Base-by-base conservation (phyloP, 1,140 invertebrate species). In the Leptinotarsa texana region DNA sequence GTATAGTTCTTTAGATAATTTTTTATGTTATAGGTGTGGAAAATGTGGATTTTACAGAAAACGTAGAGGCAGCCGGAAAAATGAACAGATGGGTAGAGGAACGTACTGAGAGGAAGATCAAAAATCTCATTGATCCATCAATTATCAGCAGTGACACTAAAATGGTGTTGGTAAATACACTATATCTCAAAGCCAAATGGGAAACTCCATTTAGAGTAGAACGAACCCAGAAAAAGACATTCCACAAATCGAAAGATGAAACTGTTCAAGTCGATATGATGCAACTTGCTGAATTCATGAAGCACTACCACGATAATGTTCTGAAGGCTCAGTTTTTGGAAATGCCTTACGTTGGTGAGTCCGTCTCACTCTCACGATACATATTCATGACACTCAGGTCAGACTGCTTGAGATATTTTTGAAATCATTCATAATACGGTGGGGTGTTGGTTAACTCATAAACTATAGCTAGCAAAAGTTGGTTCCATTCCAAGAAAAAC, bases 111-210 rank as follows among this genome's bases (percentile, higher is more conserved):
- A 84, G 91, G 57, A 91, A 90, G 84, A 93, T 95, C 72, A 88
- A 88, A 74, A 84, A 93, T 80, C 83, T 94, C 17, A 84, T 95
- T 33, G 79, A 85, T 18, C 69, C 83, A 81, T 89, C 87, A 79
- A 85, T 85, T 74, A 84, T 93, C 3, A 79, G 86, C 73, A 76
- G 84, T 22, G 79, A 87, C 21, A 91, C 89, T 78, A 88, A 85
- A 69, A 73, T 94, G 21, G 88, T 96, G 6, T 85, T 96, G 1
- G 85, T 94, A 1, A 96, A 96, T 85, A 93, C 93, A n/a, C 86
- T 96, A 47, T 94, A 95, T 82, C 96, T 96, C 85, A 95, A 94
- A 33, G 80, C 73, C 17, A 62, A 75, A 68, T 68, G 66, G 66
- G 13, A 68, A 18, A 27, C 27, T 18, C 15, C 24, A 15, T 68